Evolutionary conservation across 2,113 vertebrate genomes (phyloP), one percentile per base, ranked within the genome.

Genomic region (Xyrauchen texanus): DNA sequence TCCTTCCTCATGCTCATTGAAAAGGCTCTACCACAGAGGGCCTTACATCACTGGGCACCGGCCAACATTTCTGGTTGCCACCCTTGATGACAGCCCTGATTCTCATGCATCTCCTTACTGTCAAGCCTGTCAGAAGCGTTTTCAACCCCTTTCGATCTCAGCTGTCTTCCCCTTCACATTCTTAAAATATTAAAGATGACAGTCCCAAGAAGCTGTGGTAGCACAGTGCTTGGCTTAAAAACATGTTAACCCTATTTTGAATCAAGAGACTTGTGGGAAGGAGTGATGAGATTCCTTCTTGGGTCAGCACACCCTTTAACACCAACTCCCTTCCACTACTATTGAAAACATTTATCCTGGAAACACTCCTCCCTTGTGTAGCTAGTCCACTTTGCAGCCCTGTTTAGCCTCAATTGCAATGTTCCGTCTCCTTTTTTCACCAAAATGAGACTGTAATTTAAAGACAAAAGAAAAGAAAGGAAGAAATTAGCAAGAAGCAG

Each of bases 361-460:
- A 67, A 15, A 63, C 45, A 51, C 52, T 68, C 76, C 44, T 68
- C 6, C 52, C 42, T 46, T 4, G 4, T 62, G 45, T 34, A 51
- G 51, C 51, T 21, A 70, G 9, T 51, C 58, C 46, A 63, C 58
- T n/a, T 61, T 60, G 1, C 8, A 0, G 6, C 53, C 9, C 44
- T 42, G 6, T 70, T 63, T 51, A 62, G 58, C 70, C 68, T 69
- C 15, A 49, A 63, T 45, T 75, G 44, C 55, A 34, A 34, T 34
- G 21, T 34, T 34, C 8, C 8, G 11, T 11, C 7, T 13, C 21
- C 63, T 60, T n/a, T 53, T n/a, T 61, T 51, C 16, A 10, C 16
- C 66, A 53, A 58, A 68, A 64, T 68, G 47, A 73, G 42, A 64
- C 42, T 52, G 76, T 64, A 69, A 75, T 83, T 83, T 61, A 64